phyloP scores from a whole-genome alignment of 2,113 vertebrate genomes.

The Rallus limicola region DNA sequence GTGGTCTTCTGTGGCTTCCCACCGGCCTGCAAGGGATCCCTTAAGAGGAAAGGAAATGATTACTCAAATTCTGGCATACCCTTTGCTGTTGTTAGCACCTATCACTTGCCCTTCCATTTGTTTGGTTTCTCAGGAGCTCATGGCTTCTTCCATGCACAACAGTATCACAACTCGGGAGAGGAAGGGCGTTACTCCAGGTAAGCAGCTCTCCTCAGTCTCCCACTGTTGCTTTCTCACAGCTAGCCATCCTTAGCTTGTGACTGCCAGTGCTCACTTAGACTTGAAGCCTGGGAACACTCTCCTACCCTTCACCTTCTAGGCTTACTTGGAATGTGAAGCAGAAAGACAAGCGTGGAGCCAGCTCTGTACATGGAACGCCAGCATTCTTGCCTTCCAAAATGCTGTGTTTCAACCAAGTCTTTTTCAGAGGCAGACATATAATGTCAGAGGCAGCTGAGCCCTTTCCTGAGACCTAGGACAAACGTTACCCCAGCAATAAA shows the following conservation, averaged over 20 bases:
- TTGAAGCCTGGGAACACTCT: neutral
- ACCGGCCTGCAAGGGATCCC: conserved; percentile 58
- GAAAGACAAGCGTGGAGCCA: neutral
- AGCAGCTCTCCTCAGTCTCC: neutral
- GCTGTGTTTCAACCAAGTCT: neutral
- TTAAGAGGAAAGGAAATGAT: conserved; percentile 23
- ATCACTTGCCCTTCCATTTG: neutral
- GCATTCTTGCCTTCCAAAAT: neutral
- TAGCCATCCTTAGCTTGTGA: neutral
- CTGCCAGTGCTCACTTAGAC: neutral
- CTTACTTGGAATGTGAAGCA: neutral
- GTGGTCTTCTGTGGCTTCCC: conserved; percentile 75
- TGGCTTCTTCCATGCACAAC: neutral
- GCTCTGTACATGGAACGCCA: neutral
- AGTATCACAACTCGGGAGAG: neutral
- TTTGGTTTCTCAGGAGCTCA: neutral
- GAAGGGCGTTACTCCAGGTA: neutral
- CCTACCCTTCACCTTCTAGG: neutral
- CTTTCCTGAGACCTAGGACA: neutral
- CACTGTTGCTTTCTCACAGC: neutral
- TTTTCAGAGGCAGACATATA: neutral
- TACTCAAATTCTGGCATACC: neutral
- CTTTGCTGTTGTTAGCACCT: neutral
- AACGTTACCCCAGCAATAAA: neutral
- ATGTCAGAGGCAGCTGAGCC: neutral